A percentile compares a stretch with the other conserved stretches of the same genome.
Evolutionary conservation across 1,140 invertebrate genomes (phyloP).

Genomic region (Nixonia krombeini): DNA sequence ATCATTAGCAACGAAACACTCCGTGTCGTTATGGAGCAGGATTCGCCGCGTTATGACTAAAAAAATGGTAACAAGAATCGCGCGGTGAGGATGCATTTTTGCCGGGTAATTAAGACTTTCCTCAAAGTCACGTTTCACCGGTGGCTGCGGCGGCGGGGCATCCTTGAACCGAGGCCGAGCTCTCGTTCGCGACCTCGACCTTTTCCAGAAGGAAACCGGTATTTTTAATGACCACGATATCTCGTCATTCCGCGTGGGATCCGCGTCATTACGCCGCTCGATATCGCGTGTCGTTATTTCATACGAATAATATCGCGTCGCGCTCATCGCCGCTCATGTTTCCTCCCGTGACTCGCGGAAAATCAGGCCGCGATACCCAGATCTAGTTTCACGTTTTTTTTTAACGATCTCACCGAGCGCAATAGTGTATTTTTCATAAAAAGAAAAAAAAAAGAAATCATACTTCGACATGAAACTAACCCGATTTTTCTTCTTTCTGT

Average conservation of each 20-base stretch:
- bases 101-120: too few species aligned
- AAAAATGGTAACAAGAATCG: too few species aligned
- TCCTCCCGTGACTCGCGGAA: background rate
- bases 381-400: background rate
- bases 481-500: background rate
- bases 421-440: background rate
- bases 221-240: background rate
- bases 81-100: too few species aligned
- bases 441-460: background rate
- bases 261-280: too few species aligned
- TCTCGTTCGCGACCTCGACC: conserved; percentile 1
- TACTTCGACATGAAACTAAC: background rate
- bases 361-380: background rate
- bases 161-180: background rate
- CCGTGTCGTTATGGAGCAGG: too few species aligned
- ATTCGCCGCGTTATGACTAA: too few species aligned
- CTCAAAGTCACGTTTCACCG: too few species aligned
- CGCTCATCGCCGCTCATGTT: background rate
- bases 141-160: too few species aligned
- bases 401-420: background rate
- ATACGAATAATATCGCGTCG: background rate
- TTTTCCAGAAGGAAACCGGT: background rate
- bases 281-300: too few species aligned
- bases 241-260: background rate
- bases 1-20: too few species aligned